Evolutionary conservation across 2,888 invertebrate species (phyloP), one percentile per base, ranked within the genome.

Genomic region (Hydrotaea cyrtoneurina): DNA sequence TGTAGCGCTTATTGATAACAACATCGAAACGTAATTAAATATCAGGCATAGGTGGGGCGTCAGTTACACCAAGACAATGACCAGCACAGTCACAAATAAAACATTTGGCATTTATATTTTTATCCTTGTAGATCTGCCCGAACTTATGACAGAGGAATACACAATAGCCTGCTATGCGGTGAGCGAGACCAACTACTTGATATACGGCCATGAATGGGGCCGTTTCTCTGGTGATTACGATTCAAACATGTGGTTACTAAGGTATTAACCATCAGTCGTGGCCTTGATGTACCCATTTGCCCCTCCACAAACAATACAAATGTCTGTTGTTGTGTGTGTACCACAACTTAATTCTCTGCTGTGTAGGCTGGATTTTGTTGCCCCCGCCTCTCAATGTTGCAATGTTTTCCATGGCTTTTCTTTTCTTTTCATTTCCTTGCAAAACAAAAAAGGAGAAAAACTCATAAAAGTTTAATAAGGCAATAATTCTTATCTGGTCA

Each of bases 401-500:
- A 13, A 15, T n/a, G 15, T n/a, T 15, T 55, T 55, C 19, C 5
- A 21, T 13, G 21, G 17, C 21, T 23, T 55, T 55, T 55, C 55
- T 55, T 73, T 55, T 36, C n/a, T n/a, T n/a, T n/a, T n/a, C n/a
- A n/a, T n/a, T n/a, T n/a, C n/a, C n/a, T n/a, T n/a, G n/a, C 78
- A 23, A 36, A 78, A 72, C 80, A 74, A 83, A 76, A 50, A n/a
- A n/a, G n/a, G n/a, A 15, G 50, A 50, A n/a, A 50, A 83, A 59
- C 82, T 82, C 87, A 88, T 90, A 88, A 89, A 88, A 86, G 86
- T 89, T 89, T 89, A 89, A 90, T 89, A 90, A 89, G 89, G 87
- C 87, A 89, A 89, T 90, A 89, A 89, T 90, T 89, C 88, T 88
- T 66, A 53, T 87, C 59, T 88, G 87, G 82, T 76, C 85, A 87